These are phyloP conservation scores for Umimayanthus kanabou DNA, from an alignment of 92 coral and sea anemone genomes.

Conservation along the genomic window DNA sequence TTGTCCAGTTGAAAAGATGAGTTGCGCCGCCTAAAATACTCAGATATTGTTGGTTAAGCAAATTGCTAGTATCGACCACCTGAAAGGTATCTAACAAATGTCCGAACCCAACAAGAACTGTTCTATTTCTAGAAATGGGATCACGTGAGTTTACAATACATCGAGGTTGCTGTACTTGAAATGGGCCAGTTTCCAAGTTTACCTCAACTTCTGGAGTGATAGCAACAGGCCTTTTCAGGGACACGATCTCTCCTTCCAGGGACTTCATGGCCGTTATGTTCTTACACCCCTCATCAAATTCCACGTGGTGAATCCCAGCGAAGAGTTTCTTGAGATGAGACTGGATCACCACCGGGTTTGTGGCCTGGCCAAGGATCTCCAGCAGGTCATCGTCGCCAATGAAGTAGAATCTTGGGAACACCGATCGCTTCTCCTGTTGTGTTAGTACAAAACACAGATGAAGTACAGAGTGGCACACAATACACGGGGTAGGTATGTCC, in stretches of 20 bases:
- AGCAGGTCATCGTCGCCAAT: slow-evolving; percentile 92
- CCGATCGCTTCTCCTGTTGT: slow-evolving; percentile 87
- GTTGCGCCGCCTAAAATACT: no score
- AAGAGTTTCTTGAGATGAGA: slow-evolving; percentile 96
- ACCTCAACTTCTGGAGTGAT: slow-evolving; percentile 99
- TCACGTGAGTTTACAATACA: neutral
- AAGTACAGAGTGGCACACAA: neutral
- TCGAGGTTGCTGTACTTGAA: neutral
- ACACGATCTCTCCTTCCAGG: slow-evolving; percentile 89
- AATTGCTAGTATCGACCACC: no score
- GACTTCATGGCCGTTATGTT: slow-evolving; percentile 94
- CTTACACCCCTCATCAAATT: slow-evolving; percentile 93
- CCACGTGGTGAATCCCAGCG: slow-evolving; percentile 96
- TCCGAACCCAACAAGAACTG: neutral
- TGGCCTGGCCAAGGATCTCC: slow-evolving; percentile 97
- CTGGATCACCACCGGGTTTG: slow-evolving; percentile 94
- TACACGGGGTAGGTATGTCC: neutral
- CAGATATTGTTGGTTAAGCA: neutral
- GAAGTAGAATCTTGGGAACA: slow-evolving; percentile 96
- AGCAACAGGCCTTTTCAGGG: slow-evolving; percentile 82
- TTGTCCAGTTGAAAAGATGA: no score
- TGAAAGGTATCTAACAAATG: neutral
- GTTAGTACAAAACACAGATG: neutral
- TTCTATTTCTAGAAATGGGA: neutral
- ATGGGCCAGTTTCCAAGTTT: neutral